A percentile compares a stretch with the other conserved stretches of the same genome.
Evolutionary conservation across 2,888 invertebrate species (phyloP).

Genomic region (Drosophila algonquin): DNA sequence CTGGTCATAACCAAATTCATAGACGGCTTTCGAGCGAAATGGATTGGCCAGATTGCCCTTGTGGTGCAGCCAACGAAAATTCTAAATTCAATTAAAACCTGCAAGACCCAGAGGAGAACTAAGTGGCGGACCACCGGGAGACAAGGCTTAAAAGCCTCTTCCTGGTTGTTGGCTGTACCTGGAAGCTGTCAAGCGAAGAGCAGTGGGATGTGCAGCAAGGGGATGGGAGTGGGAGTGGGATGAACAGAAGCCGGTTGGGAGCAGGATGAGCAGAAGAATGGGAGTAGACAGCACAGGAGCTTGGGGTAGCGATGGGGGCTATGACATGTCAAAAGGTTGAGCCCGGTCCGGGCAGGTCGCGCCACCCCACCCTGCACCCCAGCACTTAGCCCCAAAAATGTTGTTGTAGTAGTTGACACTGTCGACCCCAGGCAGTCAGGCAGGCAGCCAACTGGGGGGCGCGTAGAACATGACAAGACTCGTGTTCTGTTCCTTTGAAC

Average conservation of each 20-base stretch:
- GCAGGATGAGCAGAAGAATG: not conserved
- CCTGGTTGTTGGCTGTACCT: constrained; percentile 7
- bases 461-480: constrained; percentile 38
- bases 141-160: constrained; percentile 24
- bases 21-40: constrained; percentile 41
- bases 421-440: constrained; percentile 15
- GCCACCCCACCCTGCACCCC: constrained; percentile 16
- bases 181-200: constrained; percentile 15
- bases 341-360: constrained; percentile 30
- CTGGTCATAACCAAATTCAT: constrained; percentile 53
- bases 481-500: constrained; percentile 23
- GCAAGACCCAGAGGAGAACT: constrained; percentile 19
- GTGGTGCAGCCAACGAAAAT: constrained; percentile 36
- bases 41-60: constrained; percentile 27
- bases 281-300: not conserved
- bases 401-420: constrained; percentile 36
- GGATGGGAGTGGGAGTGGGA: not conserved
- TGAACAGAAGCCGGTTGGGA: no score
- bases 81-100: constrained; percentile 73
- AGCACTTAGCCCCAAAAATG: constrained; percentile 31
- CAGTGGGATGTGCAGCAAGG: constrained; percentile 13
- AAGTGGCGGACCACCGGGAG: constrained; percentile 13
- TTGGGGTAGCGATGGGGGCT: not conserved
- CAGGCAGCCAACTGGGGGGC: constrained; percentile 8
- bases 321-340: constrained; percentile 38